Conservation (phyloP, 2,888 invertebrate genomes). For the Ennomos erosarius region DNA sequence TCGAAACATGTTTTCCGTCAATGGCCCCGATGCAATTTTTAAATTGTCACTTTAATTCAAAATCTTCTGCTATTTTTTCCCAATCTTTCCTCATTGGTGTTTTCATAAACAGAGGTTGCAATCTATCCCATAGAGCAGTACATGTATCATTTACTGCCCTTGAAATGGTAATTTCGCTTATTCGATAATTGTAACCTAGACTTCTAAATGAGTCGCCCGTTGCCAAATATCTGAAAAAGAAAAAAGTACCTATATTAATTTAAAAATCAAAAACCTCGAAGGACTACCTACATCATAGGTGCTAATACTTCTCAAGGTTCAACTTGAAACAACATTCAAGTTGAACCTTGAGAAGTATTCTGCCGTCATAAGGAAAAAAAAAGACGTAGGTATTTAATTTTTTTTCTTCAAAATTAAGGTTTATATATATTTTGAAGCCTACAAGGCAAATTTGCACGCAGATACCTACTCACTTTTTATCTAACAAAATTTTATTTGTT, state of each 20-base stretch:
- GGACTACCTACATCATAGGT: no score
- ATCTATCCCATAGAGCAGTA: conserved; percentile 3
- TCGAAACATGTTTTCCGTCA: conserved; percentile 47
- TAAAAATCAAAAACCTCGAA: no score
- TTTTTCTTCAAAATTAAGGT: conserved; percentile 6
- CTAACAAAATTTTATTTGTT: conserved; percentile 15
- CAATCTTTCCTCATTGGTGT: conserved; percentile 35
- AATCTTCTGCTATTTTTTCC: conserved; percentile 30
- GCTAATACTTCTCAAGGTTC: no score
- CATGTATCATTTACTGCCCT: conserved; percentile 15
- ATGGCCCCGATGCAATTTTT: conserved; percentile 36
- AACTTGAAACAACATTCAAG: no score
- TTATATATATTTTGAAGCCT: no score
- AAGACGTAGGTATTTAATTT: background rate
- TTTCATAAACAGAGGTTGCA: conserved; percentile 11
- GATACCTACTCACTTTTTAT: no score
- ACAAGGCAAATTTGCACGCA: no score
- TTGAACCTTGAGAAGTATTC: no score
- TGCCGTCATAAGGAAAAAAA: no score
- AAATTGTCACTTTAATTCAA: conserved; percentile 42
- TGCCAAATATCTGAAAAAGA: conserved; percentile 33
- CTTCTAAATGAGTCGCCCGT: conserved; percentile 37
- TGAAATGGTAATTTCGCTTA: conserved; percentile 13
- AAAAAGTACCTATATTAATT: conserved; percentile 2
- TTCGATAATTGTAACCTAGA: conserved; percentile 34